These are phyloP conservation scores for Aphaenogaster floridana DNA, from an alignment of 1,140 invertebrate genomes.

Conservation along the genomic window DNA sequence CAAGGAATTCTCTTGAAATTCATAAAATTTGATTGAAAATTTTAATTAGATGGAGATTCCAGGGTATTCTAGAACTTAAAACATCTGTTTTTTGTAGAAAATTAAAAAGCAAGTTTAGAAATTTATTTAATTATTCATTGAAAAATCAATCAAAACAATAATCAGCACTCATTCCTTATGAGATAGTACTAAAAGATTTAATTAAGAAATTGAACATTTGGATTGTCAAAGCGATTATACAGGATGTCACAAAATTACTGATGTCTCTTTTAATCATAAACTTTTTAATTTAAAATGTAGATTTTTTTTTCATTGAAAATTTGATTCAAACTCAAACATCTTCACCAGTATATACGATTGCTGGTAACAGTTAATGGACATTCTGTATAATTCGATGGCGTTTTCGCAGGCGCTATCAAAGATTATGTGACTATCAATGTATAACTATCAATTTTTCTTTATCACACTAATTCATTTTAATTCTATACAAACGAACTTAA, in stretches of 20 bases:
- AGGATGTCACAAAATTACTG: background rate
- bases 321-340: background rate
- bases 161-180: background rate
- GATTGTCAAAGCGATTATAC: background rate
- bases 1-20: background rate
- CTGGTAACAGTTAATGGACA: background rate
- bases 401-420: background rate
- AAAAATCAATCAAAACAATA: background rate
- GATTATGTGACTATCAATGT: background rate
- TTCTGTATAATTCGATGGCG: background rate
- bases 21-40: background rate
- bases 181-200: background rate
- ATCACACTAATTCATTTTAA: background rate
- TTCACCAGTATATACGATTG: background rate
- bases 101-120: background rate
- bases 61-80: background rate
- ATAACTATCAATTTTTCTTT: background rate
- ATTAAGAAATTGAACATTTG: conserved; percentile 7
- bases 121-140: background rate
- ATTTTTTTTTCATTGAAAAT: conserved; percentile 8
- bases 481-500: conserved; percentile 5
- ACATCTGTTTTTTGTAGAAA: background rate
- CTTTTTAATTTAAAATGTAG: background rate
- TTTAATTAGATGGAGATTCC: background rate
- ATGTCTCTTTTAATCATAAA: background rate